Percentiles rank a stretch among this genome's conserved stretches.
phyloP scores from a whole-genome alignment of 2,888 invertebrate genomes.

The Andrena bicolor region DNA sequence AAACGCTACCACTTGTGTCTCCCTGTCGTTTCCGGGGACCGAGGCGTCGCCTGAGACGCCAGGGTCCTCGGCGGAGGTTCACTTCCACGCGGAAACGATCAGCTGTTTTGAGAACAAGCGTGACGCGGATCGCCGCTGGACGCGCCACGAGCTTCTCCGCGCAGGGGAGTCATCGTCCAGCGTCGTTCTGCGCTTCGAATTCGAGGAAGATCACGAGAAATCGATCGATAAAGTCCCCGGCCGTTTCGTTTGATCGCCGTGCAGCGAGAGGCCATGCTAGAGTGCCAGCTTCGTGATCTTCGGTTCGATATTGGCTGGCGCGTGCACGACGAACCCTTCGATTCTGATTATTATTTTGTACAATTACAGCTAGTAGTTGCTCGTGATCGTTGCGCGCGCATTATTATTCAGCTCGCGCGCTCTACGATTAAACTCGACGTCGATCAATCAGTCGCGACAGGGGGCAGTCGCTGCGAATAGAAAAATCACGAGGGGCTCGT shows the following conservation, averaged over 20 bases:
- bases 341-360: slow-evolving; percentile 2
- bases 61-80: slow-evolving; percentile 13
- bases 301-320: background rate
- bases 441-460: background rate
- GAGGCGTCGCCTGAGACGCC: background rate
- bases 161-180: background rate
- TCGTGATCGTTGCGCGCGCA: slow-evolving; percentile 12
- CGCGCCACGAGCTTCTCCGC: background rate
- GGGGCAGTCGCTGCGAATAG: slow-evolving; percentile 16
- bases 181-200: background rate
- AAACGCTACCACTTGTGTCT: slow-evolving; percentile 45
- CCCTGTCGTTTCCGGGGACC: slow-evolving; percentile 15
- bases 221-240: background rate
- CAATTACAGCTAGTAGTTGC: background rate
- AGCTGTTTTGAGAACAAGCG: slow-evolving; percentile 5
- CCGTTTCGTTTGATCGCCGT: background rate
- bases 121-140: background rate
- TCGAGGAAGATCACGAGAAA: slow-evolving; percentile 1
- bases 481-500: slow-evolving; percentile 18
- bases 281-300: background rate
- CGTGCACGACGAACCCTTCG: slow-evolving; percentile 11
- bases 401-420: slow-evolving; percentile 4
- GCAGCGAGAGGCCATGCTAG: background rate
- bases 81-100: slow-evolving; percentile 14
- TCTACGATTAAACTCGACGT: slow-evolving; percentile 3